Conservation (phyloP, 2,113 vertebrate genomes). For the Zapus hudsonius region DNA sequence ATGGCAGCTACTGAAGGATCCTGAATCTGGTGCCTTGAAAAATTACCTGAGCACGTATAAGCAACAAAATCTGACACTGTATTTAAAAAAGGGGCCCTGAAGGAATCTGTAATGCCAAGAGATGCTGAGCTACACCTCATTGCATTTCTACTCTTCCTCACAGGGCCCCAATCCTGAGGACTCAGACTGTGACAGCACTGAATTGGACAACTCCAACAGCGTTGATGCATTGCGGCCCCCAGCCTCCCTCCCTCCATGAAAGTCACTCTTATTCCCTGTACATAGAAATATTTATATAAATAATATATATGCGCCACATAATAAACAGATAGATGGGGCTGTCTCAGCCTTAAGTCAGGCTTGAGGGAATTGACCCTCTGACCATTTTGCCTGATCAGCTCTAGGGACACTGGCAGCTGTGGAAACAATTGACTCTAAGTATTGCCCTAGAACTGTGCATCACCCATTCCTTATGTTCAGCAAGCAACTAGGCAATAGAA, state of each 20-base stretch:
- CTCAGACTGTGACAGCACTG: conserved; percentile 95
- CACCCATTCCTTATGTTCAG: conserved; percentile 47
- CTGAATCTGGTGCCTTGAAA: neutral
- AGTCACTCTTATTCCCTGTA: conserved; percentile 81
- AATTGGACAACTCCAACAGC: conserved; percentile 92
- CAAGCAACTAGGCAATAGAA: conserved; percentile 54
- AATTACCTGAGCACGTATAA: neutral
- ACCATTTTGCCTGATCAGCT: conserved; percentile 58
- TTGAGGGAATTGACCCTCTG: conserved; percentile 69
- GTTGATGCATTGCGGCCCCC: conserved; percentile 88
- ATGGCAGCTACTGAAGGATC: neutral
- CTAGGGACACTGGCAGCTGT: conserved; percentile 68
- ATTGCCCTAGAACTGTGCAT: conserved; percentile 45
- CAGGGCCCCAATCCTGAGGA: conserved; percentile 89
- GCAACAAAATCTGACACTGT: neutral
- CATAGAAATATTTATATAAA: conserved; percentile 86
- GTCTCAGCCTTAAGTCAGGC: conserved; percentile 63
- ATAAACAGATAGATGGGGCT: conserved; percentile 73
- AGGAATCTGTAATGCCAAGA: neutral
- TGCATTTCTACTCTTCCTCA: conserved; percentile 43
- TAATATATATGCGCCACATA: conserved; percentile 84
- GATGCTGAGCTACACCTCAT: neutral
- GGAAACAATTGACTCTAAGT: conserved; percentile 26
- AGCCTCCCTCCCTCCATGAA: conserved; percentile 86
- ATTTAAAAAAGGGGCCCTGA: neutral